phyloP scores from a whole-genome alignment of 2,888 invertebrate genomes.

The Pammene fasciana region DNA sequence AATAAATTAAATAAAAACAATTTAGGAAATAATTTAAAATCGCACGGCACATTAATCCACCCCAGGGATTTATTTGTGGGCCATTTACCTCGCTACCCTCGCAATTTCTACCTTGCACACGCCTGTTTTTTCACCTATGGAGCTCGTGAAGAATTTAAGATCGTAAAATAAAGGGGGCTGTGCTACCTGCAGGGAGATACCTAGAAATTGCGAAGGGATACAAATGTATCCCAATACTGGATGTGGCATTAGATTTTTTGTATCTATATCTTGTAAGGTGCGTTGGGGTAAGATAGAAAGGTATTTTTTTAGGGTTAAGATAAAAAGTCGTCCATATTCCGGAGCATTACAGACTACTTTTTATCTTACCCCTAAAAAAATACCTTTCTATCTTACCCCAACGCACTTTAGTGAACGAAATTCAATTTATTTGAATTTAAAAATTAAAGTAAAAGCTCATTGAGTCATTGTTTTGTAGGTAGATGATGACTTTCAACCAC shows the following conservation, averaged over 20 bases:
- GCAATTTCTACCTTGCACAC: slow-evolving; percentile 56
- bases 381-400: too few relatives aligned
- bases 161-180: slow-evolving; percentile 78
- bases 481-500: too few relatives aligned
- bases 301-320: too few relatives aligned
- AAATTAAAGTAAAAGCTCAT: too few relatives aligned
- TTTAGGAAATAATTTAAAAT: slow-evolving; percentile 42
- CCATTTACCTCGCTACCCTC: slow-evolving; percentile 59
- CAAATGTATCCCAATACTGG: slow-evolving; percentile 44
- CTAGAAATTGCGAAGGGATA: slow-evolving; percentile 57
- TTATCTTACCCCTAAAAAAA: too few relatives aligned
- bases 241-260: slow-evolving; percentile 32
- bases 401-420: too few relatives aligned
- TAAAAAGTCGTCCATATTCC: too few relatives aligned
- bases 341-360: too few relatives aligned
- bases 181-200: slow-evolving; percentile 59
- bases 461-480: too few relatives aligned
- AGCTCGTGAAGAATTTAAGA: slow-evolving; percentile 79
- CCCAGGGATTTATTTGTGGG: slow-evolving; percentile 47
- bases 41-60: slow-evolving; percentile 65
- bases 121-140: slow-evolving; percentile 70
- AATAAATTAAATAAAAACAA: slow-evolving; percentile 42
- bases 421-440: too few relatives aligned
- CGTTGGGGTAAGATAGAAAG: too few relatives aligned
- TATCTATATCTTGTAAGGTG: too few relatives aligned